Base-by-base conservation (phyloP, 2,888 invertebrate genomes). In the Podotricha telesiphe region DNA sequence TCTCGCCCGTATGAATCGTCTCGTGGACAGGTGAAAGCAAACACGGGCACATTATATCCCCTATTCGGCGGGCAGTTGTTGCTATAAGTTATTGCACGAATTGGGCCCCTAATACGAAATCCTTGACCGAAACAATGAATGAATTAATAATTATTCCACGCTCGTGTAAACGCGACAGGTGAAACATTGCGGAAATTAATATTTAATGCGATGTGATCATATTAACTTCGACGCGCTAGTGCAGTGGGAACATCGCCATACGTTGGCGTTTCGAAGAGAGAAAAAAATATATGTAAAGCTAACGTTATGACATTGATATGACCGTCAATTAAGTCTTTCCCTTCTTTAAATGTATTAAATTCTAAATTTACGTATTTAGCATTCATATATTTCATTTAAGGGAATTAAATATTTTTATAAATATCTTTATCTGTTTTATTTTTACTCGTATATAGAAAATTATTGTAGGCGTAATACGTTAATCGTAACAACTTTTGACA, bases 181-280 rank as follows among this genome's bases (percentile, higher is more conserved):
- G 70, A 59, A 51, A 11, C 40, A 40, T 64, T 20, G 53, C 64
- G 63, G 67, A 55, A 67, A 70, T 70, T 55, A 55, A 67, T 70
- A 67, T 53, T 59, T 55, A 63, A 66, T 62, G 20, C 37, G 58
- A 58, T 45, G 50, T 45, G 58, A 67, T 45, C 63, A 22, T 11
- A 69, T 55, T 59, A 55, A 37, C 37, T 61, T 42, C 20, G 13
- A 17, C 8, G 20, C 15, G 17, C 37, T 19, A 8, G 48, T 50
- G 11, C 37, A 50, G 37, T 37, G 50, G 19, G 20, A 42, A 19
- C n/a, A 58, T 40, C n/a, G n/a, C n/a, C 47, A 61, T 45, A 17
- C 28, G 20, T 20, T 15, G 40, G 20, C 15, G 2, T 20, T 2
- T 20, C 1, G 15, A 42, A 58, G 20, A 1, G 7, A 17, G 15